Conservation (phyloP, 1,140 invertebrate genomes). For the Trichonephila clavata region DNA sequence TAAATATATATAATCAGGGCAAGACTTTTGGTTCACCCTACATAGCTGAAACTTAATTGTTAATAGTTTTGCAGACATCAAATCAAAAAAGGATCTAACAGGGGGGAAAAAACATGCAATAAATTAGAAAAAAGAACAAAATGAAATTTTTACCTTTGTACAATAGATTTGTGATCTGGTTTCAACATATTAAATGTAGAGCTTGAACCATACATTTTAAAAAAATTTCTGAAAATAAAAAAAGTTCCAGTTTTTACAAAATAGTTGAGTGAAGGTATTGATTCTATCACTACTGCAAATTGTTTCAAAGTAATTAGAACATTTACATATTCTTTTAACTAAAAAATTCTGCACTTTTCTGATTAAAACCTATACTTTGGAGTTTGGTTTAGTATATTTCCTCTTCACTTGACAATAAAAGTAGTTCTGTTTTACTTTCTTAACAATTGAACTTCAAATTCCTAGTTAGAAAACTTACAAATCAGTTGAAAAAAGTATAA, state of each 20-base stretch:
- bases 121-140: not conserved
- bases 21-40: too few relatives aligned
- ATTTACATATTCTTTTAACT: not conserved
- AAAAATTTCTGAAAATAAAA: constrained; percentile 54
- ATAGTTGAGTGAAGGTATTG: not conserved
- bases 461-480: too few relatives aligned
- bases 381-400: not conserved
- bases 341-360: not conserved
- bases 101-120: too few relatives aligned
- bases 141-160: constrained; percentile 69
- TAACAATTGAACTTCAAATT: too few relatives aligned
- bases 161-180: constrained; percentile 72
- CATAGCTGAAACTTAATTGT: too few relatives aligned
- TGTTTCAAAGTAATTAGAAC: not conserved
- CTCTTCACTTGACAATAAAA: not conserved
- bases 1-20: too few relatives aligned
- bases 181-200: constrained; percentile 39
- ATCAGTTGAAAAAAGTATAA: too few relatives aligned
- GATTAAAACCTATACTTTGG: not conserved
- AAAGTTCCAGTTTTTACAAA: not conserved
- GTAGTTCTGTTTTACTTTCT: too few relatives aligned
- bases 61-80: too few relatives aligned
- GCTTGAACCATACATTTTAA: constrained; percentile 51
- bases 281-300: not conserved
- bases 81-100: too few relatives aligned